Conservation (phyloP, 64 coral and sea anemone genomes). For the Anthopleura sola region DNA sequence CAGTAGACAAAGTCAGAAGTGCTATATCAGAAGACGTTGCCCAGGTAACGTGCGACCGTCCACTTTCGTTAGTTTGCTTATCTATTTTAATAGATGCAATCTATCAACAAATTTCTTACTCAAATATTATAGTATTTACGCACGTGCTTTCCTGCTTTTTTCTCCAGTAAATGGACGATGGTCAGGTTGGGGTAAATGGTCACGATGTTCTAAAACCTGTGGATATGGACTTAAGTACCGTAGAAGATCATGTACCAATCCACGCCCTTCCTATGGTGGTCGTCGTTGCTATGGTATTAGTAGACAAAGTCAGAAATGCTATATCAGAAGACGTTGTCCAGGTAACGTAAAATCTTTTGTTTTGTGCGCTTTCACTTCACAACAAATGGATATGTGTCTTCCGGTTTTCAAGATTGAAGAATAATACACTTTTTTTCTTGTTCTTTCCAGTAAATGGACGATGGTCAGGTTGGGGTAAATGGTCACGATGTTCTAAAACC, state of each 20-base stretch:
- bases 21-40: background rate
- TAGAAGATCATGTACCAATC: slow-evolving; percentile 38
- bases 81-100: background rate
- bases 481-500: slow-evolving; percentile 35
- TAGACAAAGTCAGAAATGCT: background rate
- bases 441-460: background rate
- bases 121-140: too few species aligned
- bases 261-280: slow-evolving; percentile 33
- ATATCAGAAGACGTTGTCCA: background rate
- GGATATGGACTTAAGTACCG: slow-evolving; percentile 20
- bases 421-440: too few species aligned
- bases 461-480: slow-evolving; percentile 42
- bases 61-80: background rate
- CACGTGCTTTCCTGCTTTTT: too few species aligned
- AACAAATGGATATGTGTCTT: too few species aligned
- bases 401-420: too few species aligned
- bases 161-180: slow-evolving; percentile 16
- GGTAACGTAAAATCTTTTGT: too few species aligned
- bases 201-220: slow-evolving; percentile 35
- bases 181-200: slow-evolving; percentile 39
- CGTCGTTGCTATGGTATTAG: background rate
- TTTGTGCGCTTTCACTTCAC: too few species aligned
- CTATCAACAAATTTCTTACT: too few species aligned
- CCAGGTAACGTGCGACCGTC: too few species aligned
- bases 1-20: slow-evolving; percentile 3